Evolutionary conservation across 2,888 invertebrate species (phyloP).

Genomic region (Nemapogon koenigi): DNA sequence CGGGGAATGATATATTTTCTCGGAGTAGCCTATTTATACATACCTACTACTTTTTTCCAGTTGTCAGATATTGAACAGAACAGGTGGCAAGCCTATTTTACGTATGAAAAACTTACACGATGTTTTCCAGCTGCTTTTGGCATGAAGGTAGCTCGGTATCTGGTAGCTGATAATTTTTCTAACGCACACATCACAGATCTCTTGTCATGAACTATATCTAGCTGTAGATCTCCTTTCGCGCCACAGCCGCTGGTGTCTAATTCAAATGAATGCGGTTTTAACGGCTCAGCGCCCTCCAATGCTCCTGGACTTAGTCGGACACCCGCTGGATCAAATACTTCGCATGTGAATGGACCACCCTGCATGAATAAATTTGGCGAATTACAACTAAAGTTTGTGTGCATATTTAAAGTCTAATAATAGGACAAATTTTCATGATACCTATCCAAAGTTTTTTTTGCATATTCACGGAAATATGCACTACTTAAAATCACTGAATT

Average conservation of each 20-base stretch:
- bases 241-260: conserved; percentile 66
- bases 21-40: no score
- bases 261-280: conserved; percentile 87
- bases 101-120: conserved; percentile 64
- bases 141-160: conserved; percentile 80
- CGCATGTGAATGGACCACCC: conserved; percentile 96
- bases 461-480: no score
- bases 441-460: no score
- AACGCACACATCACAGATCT: conserved; percentile 83
- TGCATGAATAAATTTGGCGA: no score
- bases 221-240: conserved; percentile 84
- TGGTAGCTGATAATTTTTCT: conserved; percentile 77
- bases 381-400: no score
- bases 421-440: no score
- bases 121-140: conserved; percentile 82
- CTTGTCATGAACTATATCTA: conserved; percentile 91
- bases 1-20: no score
- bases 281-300: conserved; percentile 81
- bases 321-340: conserved; percentile 93
- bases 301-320: conserved; percentile 77
- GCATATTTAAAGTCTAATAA: no score
- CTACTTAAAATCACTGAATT: no score
- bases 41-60: no score
- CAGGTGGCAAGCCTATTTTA: no score
- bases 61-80: no score